phyloP scores from a whole-genome alignment of 2,888 invertebrate genomes.

The Rhynchonema sp. region DNA sequence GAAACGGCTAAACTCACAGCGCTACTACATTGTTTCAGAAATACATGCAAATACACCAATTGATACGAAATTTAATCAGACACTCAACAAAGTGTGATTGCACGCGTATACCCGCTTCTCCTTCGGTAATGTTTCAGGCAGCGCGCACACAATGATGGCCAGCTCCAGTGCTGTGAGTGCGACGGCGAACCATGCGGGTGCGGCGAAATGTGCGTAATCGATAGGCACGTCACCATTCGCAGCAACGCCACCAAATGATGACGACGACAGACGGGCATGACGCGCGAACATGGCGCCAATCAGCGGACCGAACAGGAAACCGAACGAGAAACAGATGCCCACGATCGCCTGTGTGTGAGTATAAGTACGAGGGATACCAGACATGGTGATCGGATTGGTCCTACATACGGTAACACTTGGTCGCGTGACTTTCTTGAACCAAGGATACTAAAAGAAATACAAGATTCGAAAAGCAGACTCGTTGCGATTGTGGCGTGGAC shows the following conservation, averaged over 20 bases:
- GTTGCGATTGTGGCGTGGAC: too few relatives aligned
- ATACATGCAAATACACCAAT: too few relatives aligned
- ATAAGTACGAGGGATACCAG: too few relatives aligned
- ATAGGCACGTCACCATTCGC: background rate
- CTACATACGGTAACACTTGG: too few relatives aligned
- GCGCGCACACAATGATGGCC: conserved; percentile 46
- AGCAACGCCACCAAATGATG: conserved; percentile 18
- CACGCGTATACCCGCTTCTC: conserved; percentile 40
- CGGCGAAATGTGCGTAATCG: conserved; percentile 42
- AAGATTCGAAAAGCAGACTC: too few relatives aligned
- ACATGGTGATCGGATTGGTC: too few relatives aligned
- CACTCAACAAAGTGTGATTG: too few relatives aligned
- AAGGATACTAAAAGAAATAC: too few relatives aligned
- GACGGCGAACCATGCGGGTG: conserved; percentile 50
- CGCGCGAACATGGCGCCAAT: conserved; percentile 71
- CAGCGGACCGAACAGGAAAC: conserved; percentile 86
- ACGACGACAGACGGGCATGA: conserved; percentile 33
- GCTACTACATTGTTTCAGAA: too few relatives aligned
- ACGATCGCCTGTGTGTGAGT: conserved; percentile 83
- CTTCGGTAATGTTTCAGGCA: conserved; percentile 64
- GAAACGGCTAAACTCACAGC: too few relatives aligned
- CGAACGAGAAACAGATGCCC: conserved; percentile 87
- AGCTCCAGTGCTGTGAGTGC: conserved; percentile 55
- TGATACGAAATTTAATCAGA: too few relatives aligned
- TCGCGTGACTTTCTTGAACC: too few relatives aligned